Base-by-base conservation (phyloP, 2,888 invertebrate species). In the Tetropium fuscum region DNA sequence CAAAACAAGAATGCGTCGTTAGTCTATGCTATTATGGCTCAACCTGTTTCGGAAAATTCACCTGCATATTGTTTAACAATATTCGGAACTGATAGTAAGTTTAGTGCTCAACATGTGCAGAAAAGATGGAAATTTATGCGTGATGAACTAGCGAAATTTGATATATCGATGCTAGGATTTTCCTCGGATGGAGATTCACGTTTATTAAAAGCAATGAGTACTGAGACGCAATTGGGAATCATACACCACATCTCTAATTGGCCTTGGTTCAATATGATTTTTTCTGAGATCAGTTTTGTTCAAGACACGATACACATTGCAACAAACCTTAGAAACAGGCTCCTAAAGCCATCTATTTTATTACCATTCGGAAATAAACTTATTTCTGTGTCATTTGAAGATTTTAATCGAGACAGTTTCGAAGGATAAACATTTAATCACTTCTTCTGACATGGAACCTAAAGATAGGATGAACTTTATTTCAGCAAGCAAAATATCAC, bases 361-460 rank as follows among this genome's bases (percentile, higher is more conserved):
- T 36, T 60, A 15, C 56, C 53, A 32, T 20, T 60, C 2, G 60
- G 60, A 10, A 44, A 13, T 7, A 34, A 11, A 19, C 6, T 32
- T 20, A 20, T 58, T 0, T 27, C 44, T 2, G 36, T 34, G 13
- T 16, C 57, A 57, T 47, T 10, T 60, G 3, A 3, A 32, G 13
- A 3, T 19, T 10, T 27, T 60, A 8, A 27, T 53, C 8, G 16
- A 19, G 3, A 2, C 6, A 1, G 7, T 30, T 34, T 16, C 58
- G 4, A 62, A 62, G 25, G 58, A 58, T 8, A 13, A 55, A 43
- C 62, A 62, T 49, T 43, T 59, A 5, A 34, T 58, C 8, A 38
- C 38, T 15, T 5, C 18, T 8, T 16, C 16, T 13, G 38, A 38
- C 18, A 5, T 38, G 8, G 7, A 38, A 2, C 38, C 38, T 5